Evolutionary conservation across 1,140 invertebrate genomes (phyloP), one percentile per base, ranked within the genome.

Genomic region (Leptonema lineaticorne): DNA sequence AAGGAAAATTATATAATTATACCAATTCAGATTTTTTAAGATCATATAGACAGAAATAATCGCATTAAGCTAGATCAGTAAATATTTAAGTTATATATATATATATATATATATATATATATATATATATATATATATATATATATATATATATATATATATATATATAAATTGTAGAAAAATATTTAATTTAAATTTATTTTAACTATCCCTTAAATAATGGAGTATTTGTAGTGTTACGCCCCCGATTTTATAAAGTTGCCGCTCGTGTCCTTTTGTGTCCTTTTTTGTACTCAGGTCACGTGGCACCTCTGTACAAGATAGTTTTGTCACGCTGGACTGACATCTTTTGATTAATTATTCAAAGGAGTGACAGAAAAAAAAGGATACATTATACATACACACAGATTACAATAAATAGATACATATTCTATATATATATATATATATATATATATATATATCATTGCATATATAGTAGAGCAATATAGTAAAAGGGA

Each of bases 331-430:
- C 70, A 67, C 70, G 68, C 71, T 69, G 68, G 67, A 72, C 67
- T 50, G 45, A 22, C 50, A 53, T 67, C 65, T 68, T 67, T 67
- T 72, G 68, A 72, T 72, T 72, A 68, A 72, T 72, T 69, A 69
- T 68, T n/a, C 60, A 63, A 69, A 72, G 68, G 56, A 63, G 26
- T 11, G 27, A 57, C 24, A 46, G 29, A 64, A 64, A 48, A 28
- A 50, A 30, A 46, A 64, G 9, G 22, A 45, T 6, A 1, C 45
- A 53, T 14, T 50, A 3, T 30, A n/a, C n/a, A n/a, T n/a, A n/a
- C n/a, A n/a, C n/a, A n/a, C n/a, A n/a, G n/a, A n/a, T n/a, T 26
- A 26, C 3, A 53, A 9, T 53, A 26, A 53, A 9, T 18, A 3
- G 2, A 14, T 1, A 41, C 37, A 41, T 20, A 6, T 53, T 20